Base-by-base conservation (phyloP, 2,888 invertebrate genomes). In the Drosophila acutilabella region DNA sequence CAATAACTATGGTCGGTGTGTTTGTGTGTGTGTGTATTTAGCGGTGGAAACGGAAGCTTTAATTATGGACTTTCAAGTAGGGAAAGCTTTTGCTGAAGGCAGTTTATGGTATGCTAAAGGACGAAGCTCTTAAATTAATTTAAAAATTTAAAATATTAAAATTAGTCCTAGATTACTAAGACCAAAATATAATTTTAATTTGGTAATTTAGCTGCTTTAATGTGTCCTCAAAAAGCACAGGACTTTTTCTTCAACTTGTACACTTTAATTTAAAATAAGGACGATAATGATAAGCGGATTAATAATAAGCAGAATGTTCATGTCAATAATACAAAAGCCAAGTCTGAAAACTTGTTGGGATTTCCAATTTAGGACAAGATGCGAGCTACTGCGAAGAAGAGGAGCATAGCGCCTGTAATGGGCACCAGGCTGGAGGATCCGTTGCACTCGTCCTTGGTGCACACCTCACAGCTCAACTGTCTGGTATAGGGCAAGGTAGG, bases 401-500 rank as follows among this genome's bases (percentile, higher is more conserved):
- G 23, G 2, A 90, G 53, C 45, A 92, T 84, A 3, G 90, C 85
- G 1, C 79, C 74, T 8, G 83, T 89, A 48, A 91, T 80, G 30
- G 91, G 91, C 14, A 80, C 81, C 41, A 84, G 47, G 40, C 81
- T 64, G 30, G 81, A 64, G 50, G 92, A 84, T 13, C 90, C 81
- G 44, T 92, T 92, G 72, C 92, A 92, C 54, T 87, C 78, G 54
- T 92, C 82, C 45, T 78, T 75, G 33, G 73, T 60, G 70, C 92
- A 92, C 5, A 91, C 91, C 30, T 91, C 87, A 51, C 92, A 92
- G 40, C 82, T 71, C 45, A 91, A 56, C 61, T 90, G 89, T 69
- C 88, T 91, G 67, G 83, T 69, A 30, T 80, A 81, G n/a, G 90
- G 85, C 62, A 89, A 56, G 0, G 82, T 42, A 13, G 90, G 90